phyloP scores from a whole-genome alignment of 2,113 vertebrate species.

The Pangasianodon hypophthalmus region DNA sequence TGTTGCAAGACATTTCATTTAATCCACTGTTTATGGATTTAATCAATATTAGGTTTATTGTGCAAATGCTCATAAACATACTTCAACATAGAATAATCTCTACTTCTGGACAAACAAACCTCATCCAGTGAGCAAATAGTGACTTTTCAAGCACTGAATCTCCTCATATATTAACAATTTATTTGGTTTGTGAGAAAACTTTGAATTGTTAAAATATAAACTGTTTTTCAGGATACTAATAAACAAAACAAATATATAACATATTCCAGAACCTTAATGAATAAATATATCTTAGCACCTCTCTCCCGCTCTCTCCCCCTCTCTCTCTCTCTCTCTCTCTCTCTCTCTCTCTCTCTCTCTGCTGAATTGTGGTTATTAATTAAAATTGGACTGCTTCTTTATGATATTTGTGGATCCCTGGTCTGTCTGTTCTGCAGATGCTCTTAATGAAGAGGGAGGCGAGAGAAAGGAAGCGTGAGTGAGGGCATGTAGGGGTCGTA shows the following conservation, averaged over 20 bases:
- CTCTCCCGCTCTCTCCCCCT: background rate
- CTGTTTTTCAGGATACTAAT: background rate
- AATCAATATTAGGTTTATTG: background rate
- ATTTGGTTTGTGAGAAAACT: background rate
- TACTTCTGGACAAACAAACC: too few species aligned
- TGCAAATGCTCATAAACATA: background rate
- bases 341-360: background rate
- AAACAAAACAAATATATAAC: background rate
- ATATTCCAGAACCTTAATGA: background rate
- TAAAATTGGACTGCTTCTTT: constrained; percentile 27
- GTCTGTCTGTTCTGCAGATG: constrained; percentile 22
- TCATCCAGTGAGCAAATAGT: background rate
- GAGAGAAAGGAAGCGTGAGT: constrained; percentile 28
- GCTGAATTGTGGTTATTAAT: constrained; percentile 38
- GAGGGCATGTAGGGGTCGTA: constrained; percentile 56
- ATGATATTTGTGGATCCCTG: constrained; percentile 39
- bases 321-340: constrained; percentile 18
- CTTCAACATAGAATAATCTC: background rate
- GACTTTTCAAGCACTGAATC: background rate
- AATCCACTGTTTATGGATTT: constrained; percentile 1
- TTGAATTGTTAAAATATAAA: background rate
- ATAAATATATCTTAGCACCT: constrained; percentile 30
- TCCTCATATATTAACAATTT: background rate
- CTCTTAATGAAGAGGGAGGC: constrained; percentile 45
- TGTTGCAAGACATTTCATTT: background rate